Conservation (phyloP, 2,888 invertebrate species). For the Xestia rhomboidea region DNA sequence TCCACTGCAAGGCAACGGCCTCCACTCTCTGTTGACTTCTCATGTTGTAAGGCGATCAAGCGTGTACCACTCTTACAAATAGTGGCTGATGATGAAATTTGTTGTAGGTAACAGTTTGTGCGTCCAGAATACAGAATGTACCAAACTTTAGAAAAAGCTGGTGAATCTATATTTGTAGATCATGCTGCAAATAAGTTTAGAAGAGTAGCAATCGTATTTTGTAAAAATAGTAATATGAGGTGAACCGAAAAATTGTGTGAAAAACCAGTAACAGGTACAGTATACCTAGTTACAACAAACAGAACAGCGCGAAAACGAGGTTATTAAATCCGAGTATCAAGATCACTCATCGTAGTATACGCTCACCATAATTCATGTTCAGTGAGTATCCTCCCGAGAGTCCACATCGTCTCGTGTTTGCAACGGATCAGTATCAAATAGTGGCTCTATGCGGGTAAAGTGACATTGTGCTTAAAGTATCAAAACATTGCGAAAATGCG, state of each 20-base stretch:
- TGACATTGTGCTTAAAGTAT: constrained; percentile 33
- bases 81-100: background rate
- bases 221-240: too few species aligned
- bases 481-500: constrained; percentile 48
- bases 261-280: background rate
- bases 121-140: background rate
- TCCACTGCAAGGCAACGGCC: background rate
- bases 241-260: background rate
- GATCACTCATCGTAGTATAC: constrained; percentile 49
- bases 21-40: background rate
- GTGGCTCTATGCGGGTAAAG: constrained; percentile 35
- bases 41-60: background rate
- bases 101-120: background rate
- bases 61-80: background rate
- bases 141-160: background rate
- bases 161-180: background rate
- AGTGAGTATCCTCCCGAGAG: constrained; percentile 61
- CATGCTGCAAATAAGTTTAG: background rate
- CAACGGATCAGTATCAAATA: constrained; percentile 54
- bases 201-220: background rate
- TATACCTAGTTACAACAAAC: background rate
- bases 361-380: constrained; percentile 66
- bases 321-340: constrained; percentile 63
- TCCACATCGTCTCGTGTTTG: constrained; percentile 56
- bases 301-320: background rate